phyloP scores from a whole-genome alignment of 2,113 vertebrate genomes.

The Cricetomys ansorgei region DNA sequence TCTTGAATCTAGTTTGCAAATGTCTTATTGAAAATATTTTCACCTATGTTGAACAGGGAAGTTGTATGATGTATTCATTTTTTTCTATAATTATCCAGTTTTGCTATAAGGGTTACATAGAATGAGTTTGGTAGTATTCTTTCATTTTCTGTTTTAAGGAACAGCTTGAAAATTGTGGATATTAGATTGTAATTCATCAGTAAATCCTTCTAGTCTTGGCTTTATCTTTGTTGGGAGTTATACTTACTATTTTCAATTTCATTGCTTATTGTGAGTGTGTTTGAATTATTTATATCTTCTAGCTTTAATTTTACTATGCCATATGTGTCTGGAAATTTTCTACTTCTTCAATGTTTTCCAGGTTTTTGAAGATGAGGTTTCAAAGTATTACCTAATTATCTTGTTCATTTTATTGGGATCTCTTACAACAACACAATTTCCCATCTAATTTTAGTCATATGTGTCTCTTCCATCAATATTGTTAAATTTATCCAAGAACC shows the following conservation, averaged over 20 bases:
- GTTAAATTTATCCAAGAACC: background rate
- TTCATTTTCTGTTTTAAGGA: background rate
- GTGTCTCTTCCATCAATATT: background rate
- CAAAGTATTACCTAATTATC: background rate
- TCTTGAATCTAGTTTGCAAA: background rate
- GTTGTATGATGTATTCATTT: background rate
- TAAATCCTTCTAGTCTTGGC: background rate
- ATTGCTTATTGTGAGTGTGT: background rate
- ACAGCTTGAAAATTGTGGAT: too few species aligned
- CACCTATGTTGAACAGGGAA: background rate
- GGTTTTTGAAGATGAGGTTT: background rate
- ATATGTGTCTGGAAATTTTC: background rate
- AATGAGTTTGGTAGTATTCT: background rate
- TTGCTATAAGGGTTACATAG: background rate
- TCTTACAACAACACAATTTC: background rate
- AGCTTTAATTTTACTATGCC: background rate
- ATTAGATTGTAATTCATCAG: background rate
- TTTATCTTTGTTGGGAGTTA: background rate
- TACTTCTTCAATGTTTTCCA: background rate
- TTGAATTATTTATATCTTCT: background rate
- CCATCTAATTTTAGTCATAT: background rate
- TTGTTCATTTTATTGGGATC: background rate
- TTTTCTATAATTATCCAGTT: background rate
- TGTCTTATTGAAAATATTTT: background rate
- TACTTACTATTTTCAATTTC: background rate